Conservation (phyloP, 92 coral and sea anemone species). For the Siderastrea siderea region DNA sequence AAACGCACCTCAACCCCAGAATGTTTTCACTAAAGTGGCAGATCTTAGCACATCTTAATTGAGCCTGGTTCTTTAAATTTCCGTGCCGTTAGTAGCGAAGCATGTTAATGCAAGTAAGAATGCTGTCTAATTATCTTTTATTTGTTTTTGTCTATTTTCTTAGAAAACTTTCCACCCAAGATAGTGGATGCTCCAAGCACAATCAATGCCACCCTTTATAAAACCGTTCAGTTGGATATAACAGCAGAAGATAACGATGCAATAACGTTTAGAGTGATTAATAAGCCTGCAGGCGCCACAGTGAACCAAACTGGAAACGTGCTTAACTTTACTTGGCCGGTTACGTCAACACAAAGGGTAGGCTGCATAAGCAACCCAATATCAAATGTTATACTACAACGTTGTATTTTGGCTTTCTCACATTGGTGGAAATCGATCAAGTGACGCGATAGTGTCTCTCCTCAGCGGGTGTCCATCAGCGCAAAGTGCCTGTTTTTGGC, state of each 20-base stretch:
- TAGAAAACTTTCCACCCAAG: slow-evolving; percentile 46
- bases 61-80: too few relatives aligned
- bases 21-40: too few relatives aligned
- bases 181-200: slow-evolving; percentile 4
- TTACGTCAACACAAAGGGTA: slow-evolving; percentile 44
- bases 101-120: too few relatives aligned
- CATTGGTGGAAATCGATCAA: too few relatives aligned
- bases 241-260: slow-evolving; percentile 49
- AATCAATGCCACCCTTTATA: slow-evolving; percentile 41
- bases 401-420: too few relatives aligned
- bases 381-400: too few relatives aligned
- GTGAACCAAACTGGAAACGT: slow-evolving; percentile 6
- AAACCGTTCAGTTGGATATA: slow-evolving; percentile 19
- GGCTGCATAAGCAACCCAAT: background rate
- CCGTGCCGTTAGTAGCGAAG: too few relatives aligned
- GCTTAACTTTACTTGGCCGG: slow-evolving; percentile 41
- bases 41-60: too few relatives aligned
- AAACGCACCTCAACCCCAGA: too few relatives aligned
- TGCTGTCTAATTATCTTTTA: background rate
- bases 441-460: too few relatives aligned
- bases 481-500: too few relatives aligned
- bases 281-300: slow-evolving; percentile 41
- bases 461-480: too few relatives aligned
- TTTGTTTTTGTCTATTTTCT: background rate
- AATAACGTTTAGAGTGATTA: slow-evolving; percentile 30